phyloP scores from a whole-genome alignment of 2,888 invertebrate genomes.

The Drosophila limbata region DNA sequence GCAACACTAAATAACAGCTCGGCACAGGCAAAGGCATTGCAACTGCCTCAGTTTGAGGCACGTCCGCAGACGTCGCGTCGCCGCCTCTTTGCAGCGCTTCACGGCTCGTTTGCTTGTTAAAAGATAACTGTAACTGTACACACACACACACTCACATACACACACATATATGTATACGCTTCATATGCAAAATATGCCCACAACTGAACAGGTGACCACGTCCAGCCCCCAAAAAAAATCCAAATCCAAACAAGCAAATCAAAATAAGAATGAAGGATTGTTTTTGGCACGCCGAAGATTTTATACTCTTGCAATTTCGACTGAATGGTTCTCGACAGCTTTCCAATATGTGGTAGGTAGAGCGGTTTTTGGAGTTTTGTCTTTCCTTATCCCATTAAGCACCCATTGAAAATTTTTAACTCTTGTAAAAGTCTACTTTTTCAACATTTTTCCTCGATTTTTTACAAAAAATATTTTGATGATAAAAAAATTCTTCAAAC shows the following conservation, averaged over 20 bases:
- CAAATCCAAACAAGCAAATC: conserved; percentile 12
- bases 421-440: no score
- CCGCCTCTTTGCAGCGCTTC: conserved; percentile 49
- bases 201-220: conserved; percentile 35
- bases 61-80: conserved; percentile 41
- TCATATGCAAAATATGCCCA: conserved; percentile 68
- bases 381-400: no score
- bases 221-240: conserved; percentile 13
- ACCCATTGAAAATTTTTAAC: no score
- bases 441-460: no score
- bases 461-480: no score
- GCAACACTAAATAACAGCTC: conserved; percentile 66
- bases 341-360: not conserved
- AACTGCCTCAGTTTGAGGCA: conserved; percentile 55
- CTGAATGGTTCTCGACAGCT: not conserved
- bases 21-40: conserved; percentile 8
- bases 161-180: conserved; percentile 1
- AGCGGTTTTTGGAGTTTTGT: no score
- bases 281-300: not conserved
- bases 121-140: conserved; percentile 60
- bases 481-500: no score
- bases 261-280: not conserved
- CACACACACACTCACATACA: conserved; percentile 29
- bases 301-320: not conserved
- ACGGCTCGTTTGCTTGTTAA: conserved; percentile 70